Evolutionary conservation across 1,140 invertebrate genomes (phyloP).

Genomic region (Ladona fulva): DNA sequence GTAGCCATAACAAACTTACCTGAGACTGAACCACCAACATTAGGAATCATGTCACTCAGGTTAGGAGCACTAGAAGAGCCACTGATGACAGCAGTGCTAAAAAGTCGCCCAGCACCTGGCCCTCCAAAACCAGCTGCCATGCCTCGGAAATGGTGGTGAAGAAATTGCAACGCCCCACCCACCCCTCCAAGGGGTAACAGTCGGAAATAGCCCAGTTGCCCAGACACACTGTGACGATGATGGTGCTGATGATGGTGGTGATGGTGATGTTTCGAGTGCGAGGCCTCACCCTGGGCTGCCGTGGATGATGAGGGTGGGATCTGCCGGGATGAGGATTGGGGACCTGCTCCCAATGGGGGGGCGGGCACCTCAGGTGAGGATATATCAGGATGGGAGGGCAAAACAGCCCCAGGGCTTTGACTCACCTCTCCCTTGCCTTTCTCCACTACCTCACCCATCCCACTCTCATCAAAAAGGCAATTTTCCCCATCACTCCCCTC

Average conservation of each 20-base stretch:
- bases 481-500: not conserved
- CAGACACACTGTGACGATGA: not conserved
- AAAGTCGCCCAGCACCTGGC: constrained; percentile 67
- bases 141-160: not conserved
- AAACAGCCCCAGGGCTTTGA: not conserved
- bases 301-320: not conserved
- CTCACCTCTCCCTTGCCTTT: not conserved
- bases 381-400: not conserved
- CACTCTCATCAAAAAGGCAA: not conserved
- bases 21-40: constrained; percentile 51
- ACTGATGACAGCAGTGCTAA: constrained; percentile 89
- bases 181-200: not conserved
- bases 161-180: not conserved
- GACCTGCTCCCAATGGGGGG: not conserved
- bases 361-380: not conserved
- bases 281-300: not conserved
- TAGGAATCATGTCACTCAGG: constrained; percentile 73
- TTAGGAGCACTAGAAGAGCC: constrained; percentile 85
- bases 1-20: constrained; percentile 43
- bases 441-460: not conserved
- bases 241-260: not conserved
- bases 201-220: not conserved
- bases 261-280: not conserved
- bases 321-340: not conserved
- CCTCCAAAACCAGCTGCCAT: constrained; percentile 43